Base-by-base conservation (phyloP, 2,797 vertebrate species). In the Rhinophrynus dorsalis region DNA sequence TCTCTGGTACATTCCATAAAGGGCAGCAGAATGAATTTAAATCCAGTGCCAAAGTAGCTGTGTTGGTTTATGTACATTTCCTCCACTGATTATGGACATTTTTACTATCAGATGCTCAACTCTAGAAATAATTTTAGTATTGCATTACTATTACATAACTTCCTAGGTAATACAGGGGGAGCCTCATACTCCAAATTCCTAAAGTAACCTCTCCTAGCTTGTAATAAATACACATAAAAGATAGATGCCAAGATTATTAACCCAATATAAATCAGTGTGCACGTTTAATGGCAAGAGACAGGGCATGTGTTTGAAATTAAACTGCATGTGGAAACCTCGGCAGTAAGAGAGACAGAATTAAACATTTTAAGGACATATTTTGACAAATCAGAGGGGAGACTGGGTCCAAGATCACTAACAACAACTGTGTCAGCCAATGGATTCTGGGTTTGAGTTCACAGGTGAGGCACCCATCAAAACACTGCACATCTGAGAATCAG, bases 291-390 rank as follows among this genome's bases (percentile, higher is more conserved):
- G 29, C 21, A 18, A 61, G 29, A 21, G 44, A 17, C 27, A 15
- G 21, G 26, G 21, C 62, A 64, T 52, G 37, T 66, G 62, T 52
- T 66, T 55, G 17, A 23, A 6, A 55, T 66, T 54, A 61, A 47
- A 27, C 6, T n/a, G 23, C 60, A 65, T 17, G 62, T 65, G 48
- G 18, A 38, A 5, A 24, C 12, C 62, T 27, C n/a, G n/a, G n/a
- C n/a, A n/a, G n/a, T n/a, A 12, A 30, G 12, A 15, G 23, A 66
- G n/a, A 17, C 10, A 44, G 37, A 66, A 15, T 11, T 44, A 38
- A 44, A 21, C 9, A 42, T 17, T 32, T 27, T 15, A 8, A 1
- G 2, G 23, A 50, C 13, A 52, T 52, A 27, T 30, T 52, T 52
- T 52, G n/a, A 32, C 50, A 52, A 30, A 27, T 52, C 5, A 9